Evolutionary conservation across 2,888 invertebrate species (phyloP), one percentile per base, ranked within the genome.

Genomic region (Philaethria dido): DNA sequence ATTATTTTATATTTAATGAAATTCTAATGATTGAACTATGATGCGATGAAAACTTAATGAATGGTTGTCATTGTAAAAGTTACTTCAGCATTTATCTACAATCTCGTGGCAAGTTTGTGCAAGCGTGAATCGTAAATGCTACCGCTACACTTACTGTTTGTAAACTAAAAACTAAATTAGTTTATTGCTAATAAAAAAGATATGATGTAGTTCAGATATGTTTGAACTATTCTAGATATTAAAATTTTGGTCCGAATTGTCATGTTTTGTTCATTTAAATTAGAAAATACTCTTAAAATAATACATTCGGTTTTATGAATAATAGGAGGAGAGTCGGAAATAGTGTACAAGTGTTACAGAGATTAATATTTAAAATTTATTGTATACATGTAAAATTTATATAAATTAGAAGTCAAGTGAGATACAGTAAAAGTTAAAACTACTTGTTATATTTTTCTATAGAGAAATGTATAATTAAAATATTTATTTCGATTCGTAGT

Each of bases 171-270:
- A 66, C 63, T 67, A 64, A 66, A 62, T 64, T 71, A 74, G 72
- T 79, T 86, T 89, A 90, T 89, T 88, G 88, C 88, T 89, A 89
- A 78, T 80, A 78, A 82, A 80, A 80, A 78, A 86, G 89, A 90
- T 89, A 89, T 90, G 88, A 82, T 79, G 76, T 75, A 77, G 77
- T 83, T 81, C 82, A 89, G 90, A 91, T 91, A 91, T 91, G 90
- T 85, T 81, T 73, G 73, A 84, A 83, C 84, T 82, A 83, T 79
- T 59, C 70, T 81, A 83, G 78, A 81, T 81, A 82, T 82, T 78
- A 79, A 78, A 75, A 72, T 81, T 82, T 91, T 90, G 90, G 90
- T 90, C 90, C 90, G 75, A 88, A 83, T 71, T 66, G 62, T 65
- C 63, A 66, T 68, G 66, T 61, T 25, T 64, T 68, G 29, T 60